phyloP scores from a whole-genome alignment of 1,140 invertebrate species.

The Bilobella aurantiaca region DNA sequence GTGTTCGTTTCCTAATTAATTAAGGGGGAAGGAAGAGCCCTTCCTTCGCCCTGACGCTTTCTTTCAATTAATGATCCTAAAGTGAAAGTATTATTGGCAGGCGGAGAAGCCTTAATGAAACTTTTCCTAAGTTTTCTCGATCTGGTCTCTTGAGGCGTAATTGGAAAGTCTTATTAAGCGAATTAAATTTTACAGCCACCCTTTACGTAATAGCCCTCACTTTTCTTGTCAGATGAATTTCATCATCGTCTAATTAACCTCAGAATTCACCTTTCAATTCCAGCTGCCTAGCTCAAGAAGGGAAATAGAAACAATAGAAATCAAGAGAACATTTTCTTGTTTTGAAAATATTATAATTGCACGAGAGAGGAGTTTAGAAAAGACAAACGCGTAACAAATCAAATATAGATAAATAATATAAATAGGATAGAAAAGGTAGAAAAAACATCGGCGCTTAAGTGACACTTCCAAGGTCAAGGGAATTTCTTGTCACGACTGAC shows the following conservation, averaged over 20 bases:
- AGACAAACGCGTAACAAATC: too few relatives aligned
- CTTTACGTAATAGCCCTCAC: slow-evolving; percentile 1
- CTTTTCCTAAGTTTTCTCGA: slow-evolving; percentile 53
- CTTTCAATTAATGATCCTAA: slow-evolving; percentile 5
- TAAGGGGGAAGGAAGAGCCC: neutral
- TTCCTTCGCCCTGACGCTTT: neutral
- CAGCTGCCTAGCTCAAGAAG: neutral
- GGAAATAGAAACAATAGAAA: neutral
- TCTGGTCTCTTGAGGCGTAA: slow-evolving; percentile 43
- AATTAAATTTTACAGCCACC: neutral
- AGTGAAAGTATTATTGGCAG: neutral
- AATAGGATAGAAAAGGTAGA: too few relatives aligned
- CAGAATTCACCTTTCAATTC: slow-evolving; percentile 39
- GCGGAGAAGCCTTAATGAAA: neutral
- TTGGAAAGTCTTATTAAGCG: slow-evolving; percentile 7
- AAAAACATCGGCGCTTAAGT: too few relatives aligned
- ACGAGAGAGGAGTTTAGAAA: too few relatives aligned
- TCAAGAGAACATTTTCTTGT: neutral
- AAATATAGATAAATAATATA: too few relatives aligned
- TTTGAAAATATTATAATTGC: too few relatives aligned
- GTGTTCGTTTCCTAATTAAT: slow-evolving; percentile 4
- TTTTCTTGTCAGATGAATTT: slow-evolving; percentile 56
- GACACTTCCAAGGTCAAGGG: too few relatives aligned
- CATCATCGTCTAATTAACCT: slow-evolving; percentile 45
- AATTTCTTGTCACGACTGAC: too few relatives aligned